phyloP scores from a whole-genome alignment of 1,140 invertebrate genomes.

The Scaptomyza hsui region DNA sequence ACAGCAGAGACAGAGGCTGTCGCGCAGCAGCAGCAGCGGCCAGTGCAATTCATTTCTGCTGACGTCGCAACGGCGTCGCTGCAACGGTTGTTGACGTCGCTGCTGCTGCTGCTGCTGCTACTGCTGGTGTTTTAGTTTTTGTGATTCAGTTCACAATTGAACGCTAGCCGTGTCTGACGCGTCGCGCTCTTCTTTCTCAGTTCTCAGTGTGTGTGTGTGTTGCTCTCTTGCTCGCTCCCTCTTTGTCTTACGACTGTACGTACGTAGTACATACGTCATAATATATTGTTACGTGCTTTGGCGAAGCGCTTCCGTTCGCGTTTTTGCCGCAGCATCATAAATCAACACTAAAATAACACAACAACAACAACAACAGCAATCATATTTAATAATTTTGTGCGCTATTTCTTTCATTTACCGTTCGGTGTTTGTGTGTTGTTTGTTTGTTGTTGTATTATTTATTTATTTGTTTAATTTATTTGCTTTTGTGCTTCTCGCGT shows the following conservation, averaged over 20 bases:
- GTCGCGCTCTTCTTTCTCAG: slow-evolving; percentile 26
- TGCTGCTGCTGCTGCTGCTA: slow-evolving; percentile 13
- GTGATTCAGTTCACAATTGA: slow-evolving; percentile 55
- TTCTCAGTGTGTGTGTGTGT: slow-evolving; percentile 8
- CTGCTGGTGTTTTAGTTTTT: not conserved
- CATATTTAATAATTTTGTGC: slow-evolving; percentile 58
- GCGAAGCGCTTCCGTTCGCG: slow-evolving; percentile 45
- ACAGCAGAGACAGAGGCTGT: slow-evolving; percentile 24
- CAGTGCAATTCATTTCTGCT: slow-evolving; percentile 27
- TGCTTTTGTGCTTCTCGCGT: slow-evolving; percentile 28
- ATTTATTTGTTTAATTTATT: slow-evolving; percentile 50
- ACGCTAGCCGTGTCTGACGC: slow-evolving; percentile 61
- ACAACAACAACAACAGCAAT: slow-evolving; percentile 43
- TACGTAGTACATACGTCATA: slow-evolving; percentile 56
- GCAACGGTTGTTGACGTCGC: slow-evolving; percentile 15
- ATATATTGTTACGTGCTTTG: slow-evolving; percentile 47
- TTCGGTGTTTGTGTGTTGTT: slow-evolving; percentile 9
- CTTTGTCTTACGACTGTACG: not conserved
- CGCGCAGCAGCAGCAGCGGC: slow-evolving; percentile 8
- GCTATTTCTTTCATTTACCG: slow-evolving; percentile 30
- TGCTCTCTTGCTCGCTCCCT: not conserved
- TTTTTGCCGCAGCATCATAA: slow-evolving; percentile 77
- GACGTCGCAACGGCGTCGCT: slow-evolving; percentile 30
- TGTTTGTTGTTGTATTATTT: slow-evolving; percentile 16
- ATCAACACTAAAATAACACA: slow-evolving; percentile 67